Base-by-base conservation (phyloP, 2,888 invertebrate species). In the Coleophora flavipennella region DNA sequence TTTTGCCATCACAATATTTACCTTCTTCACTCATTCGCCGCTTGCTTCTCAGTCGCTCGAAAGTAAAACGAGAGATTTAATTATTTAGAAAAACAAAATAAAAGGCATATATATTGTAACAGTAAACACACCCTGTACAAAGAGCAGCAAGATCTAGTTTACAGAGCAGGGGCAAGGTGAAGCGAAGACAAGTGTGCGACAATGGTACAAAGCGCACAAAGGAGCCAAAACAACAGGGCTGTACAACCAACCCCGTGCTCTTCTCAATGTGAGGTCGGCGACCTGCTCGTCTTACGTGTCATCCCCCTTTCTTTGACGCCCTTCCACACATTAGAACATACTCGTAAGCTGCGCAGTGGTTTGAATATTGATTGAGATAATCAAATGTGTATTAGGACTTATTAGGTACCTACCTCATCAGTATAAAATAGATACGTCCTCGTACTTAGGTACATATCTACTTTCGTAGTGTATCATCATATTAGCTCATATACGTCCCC, bases 111-210 rank as follows among this genome's bases (percentile, higher is more conserved):
- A 4, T 20, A 4, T 20, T 20, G 3, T 6, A 20, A 20, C 20
- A 20, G 20, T 20, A 27, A 35, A 27, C 47, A 42, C 70, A 65
- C 13, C 54, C 65, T 64, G 51, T 72, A 59, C 46, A 55, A 42
- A 44, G 11, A 11, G 56, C 59, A 10, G 11, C 11, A 10, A n/a
- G 53, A 60, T 59, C 55, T 56, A 55, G 55, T 67, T 60, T 49
- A 59, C 49, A 59, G 10, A 46, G 62, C 60, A 74, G 74, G 67
- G 72, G 62, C 60, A 74, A 74, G 67, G 72, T 73, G 67, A 54
- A 56, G 49, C 50, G 42, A 38, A 49, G 60, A 74, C 79, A 80
- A 81, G 79, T 80, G 76, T 60, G 50, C 62, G 57, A 76, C 71
- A 73, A 75, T 62, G 58, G 54, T 46, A 70, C 59, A 75, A 74